Evolutionary conservation across 1,140 invertebrate genomes (phyloP).

Genomic region (Bombus cullumanus): DNA sequence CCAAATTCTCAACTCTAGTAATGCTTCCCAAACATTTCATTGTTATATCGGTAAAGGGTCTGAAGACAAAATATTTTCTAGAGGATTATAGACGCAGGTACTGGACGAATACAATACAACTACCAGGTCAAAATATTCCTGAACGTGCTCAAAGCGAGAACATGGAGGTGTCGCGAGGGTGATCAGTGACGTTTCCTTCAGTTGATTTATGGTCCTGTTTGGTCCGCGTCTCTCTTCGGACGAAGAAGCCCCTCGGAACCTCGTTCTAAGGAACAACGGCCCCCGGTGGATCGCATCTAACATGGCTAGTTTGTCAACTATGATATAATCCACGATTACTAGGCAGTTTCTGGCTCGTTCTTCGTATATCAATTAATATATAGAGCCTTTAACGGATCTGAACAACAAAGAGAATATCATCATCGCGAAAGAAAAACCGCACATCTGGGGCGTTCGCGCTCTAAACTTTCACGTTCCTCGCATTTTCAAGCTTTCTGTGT

Average conservation of each 20-base stretch:
- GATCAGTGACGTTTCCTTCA: neutral
- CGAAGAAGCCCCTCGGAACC: neutral
- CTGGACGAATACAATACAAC: no score
- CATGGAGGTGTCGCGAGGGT: neutral
- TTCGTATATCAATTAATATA: neutral
- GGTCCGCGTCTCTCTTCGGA: neutral
- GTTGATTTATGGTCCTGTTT: constrained; percentile 11
- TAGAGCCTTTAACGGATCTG: neutral
- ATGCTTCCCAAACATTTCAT: rapidly evolving
- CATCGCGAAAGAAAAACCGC: neutral
- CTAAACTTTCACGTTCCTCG: neutral
- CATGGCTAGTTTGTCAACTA: neutral
- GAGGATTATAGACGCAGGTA: no score
- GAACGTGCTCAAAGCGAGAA: neutral
- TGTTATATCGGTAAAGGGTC: neutral
- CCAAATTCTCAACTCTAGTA: no score
- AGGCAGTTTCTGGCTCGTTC: neutral
- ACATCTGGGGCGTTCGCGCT: neutral
- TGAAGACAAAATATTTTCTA: no score
- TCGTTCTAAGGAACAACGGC: neutral
- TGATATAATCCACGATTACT: neutral
- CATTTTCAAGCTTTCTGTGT: neutral
- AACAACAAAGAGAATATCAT: neutral
- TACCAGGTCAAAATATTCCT: neutral
- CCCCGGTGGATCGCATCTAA: neutral